These are phyloP conservation scores for Acanthopagrus latus DNA, from an alignment of 2,797 vertebrate genomes.

Conservation along the genomic window DNA sequence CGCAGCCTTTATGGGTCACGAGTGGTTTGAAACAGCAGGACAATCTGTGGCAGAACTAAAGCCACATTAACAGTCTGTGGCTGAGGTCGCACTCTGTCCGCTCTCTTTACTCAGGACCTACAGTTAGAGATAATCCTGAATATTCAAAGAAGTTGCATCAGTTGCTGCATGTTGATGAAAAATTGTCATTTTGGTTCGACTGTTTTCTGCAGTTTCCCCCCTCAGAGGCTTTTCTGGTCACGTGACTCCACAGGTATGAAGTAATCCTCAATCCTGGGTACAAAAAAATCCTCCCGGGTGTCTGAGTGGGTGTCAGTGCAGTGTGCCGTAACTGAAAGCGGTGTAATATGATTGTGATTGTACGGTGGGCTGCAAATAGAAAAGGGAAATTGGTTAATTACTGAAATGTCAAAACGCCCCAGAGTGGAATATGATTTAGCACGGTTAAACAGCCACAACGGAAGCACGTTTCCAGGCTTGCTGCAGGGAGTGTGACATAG, in stretches of 20 bases:
- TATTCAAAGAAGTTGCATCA: conserved; percentile 16
- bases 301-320: conserved; percentile 38
- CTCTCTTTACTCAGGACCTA: conserved; percentile 6
- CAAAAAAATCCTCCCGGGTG: conserved; percentile 9
- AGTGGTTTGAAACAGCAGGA: neutral
- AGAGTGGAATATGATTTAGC: conserved; percentile 65
- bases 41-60: conserved; percentile 42
- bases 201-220: neutral
- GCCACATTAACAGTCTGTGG: conserved; percentile 25
- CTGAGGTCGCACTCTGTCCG: conserved; percentile 1
- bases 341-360: conserved; percentile 43
- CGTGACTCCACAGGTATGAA: conserved; percentile 43
- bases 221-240: conserved; percentile 3
- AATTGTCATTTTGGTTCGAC: neutral
- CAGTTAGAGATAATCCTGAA: conserved; percentile 7
- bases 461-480: conserved; percentile 60
- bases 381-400: conserved; percentile 73
- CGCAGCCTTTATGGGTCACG: conserved; percentile 21
- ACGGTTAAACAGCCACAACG: conserved; percentile 57
- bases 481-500: conserved; percentile 53
- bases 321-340: conserved; percentile 32
- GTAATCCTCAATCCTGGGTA: conserved; percentile 17
- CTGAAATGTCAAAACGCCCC: conserved; percentile 63
- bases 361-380: conserved; percentile 52
- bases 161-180: neutral